Conservation (phyloP, 2,888 invertebrate genomes). For the Pteria penguin region DNA sequence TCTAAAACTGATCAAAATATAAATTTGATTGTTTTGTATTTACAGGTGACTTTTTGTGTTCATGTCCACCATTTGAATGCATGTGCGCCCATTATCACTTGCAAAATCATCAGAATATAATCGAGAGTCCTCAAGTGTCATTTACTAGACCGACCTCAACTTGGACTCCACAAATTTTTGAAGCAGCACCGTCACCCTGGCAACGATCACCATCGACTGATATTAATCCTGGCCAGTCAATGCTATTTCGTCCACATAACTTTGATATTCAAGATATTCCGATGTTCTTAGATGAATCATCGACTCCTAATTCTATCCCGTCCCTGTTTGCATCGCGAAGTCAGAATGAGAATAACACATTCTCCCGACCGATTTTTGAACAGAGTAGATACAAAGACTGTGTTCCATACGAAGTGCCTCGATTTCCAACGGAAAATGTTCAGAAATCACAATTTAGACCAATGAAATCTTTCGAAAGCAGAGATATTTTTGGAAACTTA, state of each 20-base stretch:
- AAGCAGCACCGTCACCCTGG: conserved; percentile 44
- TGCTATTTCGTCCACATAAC: conserved; percentile 8
- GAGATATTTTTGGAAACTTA: conserved; percentile 3
- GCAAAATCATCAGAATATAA: conserved; percentile 38
- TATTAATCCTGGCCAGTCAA: conserved; percentile 11
- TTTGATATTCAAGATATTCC: not conserved
- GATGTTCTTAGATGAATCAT: not conserved
- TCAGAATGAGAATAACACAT: not conserved
- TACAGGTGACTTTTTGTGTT: conserved; percentile 70
- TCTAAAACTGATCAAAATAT: too few species aligned
- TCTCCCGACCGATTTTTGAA: not conserved
- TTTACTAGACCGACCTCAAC: conserved; percentile 17
- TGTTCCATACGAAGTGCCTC: not conserved
- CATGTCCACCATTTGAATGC: conserved; percentile 75
- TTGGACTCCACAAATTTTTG: conserved; percentile 45
- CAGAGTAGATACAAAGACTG: not conserved
- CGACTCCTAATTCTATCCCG: not conserved
- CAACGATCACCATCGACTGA: conserved; percentile 35
- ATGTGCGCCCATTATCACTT: conserved; percentile 56
- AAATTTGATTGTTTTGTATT: conserved; percentile 12
- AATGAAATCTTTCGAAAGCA: not conserved
- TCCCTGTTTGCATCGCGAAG: not conserved
- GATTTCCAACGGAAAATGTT: not conserved
- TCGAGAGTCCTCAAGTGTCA: conserved; percentile 17
- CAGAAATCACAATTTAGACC: not conserved